These are phyloP conservation scores for Odontamblyopus rebecca DNA, from an alignment of 2,797 vertebrate species.

Conservation along the genomic window DNA sequence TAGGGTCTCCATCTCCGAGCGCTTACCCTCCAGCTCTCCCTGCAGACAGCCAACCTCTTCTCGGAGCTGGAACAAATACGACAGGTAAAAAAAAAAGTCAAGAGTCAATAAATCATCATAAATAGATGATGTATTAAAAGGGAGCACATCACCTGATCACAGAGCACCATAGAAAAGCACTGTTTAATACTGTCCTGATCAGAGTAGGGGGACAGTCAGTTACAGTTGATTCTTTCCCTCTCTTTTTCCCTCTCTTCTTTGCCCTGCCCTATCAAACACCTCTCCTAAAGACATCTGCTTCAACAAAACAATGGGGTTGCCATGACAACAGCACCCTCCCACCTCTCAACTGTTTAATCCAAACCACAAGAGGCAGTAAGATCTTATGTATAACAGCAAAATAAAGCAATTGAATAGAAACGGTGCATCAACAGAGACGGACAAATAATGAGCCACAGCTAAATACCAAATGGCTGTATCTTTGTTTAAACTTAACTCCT, in stretches of 20 bases:
- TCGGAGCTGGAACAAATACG: constrained; percentile 74
- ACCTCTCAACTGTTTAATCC: constrained; percentile 42
- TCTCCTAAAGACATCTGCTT: constrained; percentile 61
- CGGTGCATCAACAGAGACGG: not conserved
- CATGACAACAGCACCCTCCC: constrained; percentile 62
- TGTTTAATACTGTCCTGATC: not conserved
- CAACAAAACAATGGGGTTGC: constrained; percentile 64
- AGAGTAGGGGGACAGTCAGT: not conserved
- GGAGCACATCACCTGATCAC: not conserved
- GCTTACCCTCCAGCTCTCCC: constrained; percentile 76
- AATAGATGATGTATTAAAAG: too few relatives aligned
- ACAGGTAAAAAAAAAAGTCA: not conserved
- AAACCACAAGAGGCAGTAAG: constrained; percentile 28
- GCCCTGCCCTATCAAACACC: constrained; percentile 35
- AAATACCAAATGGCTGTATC: not conserved
- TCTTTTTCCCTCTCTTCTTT: constrained; percentile 36
- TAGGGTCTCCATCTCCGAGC: constrained; percentile 82
- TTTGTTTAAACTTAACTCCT: not conserved
- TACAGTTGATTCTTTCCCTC: constrained; percentile 15
- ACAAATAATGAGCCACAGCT: not conserved
- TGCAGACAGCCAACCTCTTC: constrained; percentile 79
- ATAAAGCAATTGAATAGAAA: not conserved
- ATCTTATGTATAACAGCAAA: not conserved
- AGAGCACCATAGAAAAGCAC: not conserved
- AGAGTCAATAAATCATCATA: too few relatives aligned